Evolutionary conservation across 2,797 vertebrate species (phyloP), one percentile per base, ranked within the genome.

Genomic region (Amblyopsis hoosieri): DNA sequence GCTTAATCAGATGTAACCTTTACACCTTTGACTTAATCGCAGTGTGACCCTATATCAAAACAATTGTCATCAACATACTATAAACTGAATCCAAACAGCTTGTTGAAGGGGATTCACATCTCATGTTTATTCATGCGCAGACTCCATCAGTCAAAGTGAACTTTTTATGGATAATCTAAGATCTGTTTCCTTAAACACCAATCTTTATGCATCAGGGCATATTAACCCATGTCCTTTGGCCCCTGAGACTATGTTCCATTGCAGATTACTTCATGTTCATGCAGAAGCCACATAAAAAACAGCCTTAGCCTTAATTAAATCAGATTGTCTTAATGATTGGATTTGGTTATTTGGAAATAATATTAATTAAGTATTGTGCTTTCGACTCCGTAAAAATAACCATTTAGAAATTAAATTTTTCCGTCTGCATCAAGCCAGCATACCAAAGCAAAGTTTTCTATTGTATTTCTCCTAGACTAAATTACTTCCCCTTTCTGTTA

Each of bases 81-180:
- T 37, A 37, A 37, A 37, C 37, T 7, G 1, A 37, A 37, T 9
- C 6, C 9, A 9, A 9, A 3, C 4, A 37, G 37, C 37, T 37
- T 37, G 37, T 6, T 6, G 37, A 9, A 37, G 37, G 6, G 37
- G 37, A 37, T 37, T 37, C 37, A 37, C 37, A 37, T 37, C 37
- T 37, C 37, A 37, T 37, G 37, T 37, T 37, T 8, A 8, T 37
- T 37, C 37, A 37, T 9, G 37, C 1, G 23, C 23, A 23, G 37
- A 37, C 37, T 37, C 37, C 8, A 37, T 37, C 6, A 37, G 37
- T 37, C 37, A n/a, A 57, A 48, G 45, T 64, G 3, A 51, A 33
- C 12, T 65, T 71, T 37, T 9, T 37, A 14, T 64, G n/a, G 58
- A 23, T 29, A 55, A 68, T 51, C 54, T 48, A 15, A 19, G 17